phyloP scores from a whole-genome alignment of 2,113 vertebrate genomes.

The Zosterops lateralis region DNA sequence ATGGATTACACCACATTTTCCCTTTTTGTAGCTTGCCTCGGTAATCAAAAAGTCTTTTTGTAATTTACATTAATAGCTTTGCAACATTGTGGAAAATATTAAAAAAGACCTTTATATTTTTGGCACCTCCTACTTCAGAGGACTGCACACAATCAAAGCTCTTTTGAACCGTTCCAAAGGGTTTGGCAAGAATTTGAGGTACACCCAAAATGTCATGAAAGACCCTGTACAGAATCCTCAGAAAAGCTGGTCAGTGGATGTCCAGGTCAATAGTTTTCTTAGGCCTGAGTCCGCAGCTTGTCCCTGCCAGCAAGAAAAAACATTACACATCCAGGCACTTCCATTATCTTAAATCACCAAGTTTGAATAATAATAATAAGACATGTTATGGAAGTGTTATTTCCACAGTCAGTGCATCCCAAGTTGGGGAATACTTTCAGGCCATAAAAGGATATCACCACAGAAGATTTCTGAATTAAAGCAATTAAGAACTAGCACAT shows the following conservation, averaged over 20 bases:
- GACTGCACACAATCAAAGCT: conserved; percentile 38
- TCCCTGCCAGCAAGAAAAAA: conserved; percentile 23
- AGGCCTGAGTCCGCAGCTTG: background rate
- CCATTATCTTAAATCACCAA: background rate
- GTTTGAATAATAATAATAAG: background rate
- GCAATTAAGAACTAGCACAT: background rate
- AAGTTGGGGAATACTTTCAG: background rate
- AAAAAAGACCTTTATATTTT: conserved; percentile 48
- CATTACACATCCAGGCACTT: background rate
- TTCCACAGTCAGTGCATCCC: background rate
- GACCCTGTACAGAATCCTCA: conserved; percentile 19
- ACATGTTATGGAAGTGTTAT: background rate
- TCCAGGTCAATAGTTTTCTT: conserved; percentile 45
- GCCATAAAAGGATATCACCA: background rate
- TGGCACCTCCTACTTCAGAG: conserved; percentile 53
- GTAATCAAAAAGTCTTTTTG: conserved; percentile 55
- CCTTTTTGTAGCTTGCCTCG: conserved; percentile 4
- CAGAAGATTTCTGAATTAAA: background rate
- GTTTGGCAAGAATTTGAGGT: conserved; percentile 49
- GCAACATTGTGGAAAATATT: conserved; percentile 67
- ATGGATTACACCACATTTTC: conserved; percentile 49
- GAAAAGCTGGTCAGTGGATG: background rate
- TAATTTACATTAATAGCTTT: conserved; percentile 59
- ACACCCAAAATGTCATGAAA: conserved; percentile 50
- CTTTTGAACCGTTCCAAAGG: conserved; percentile 31